Percentiles rank a stretch among this genome's conserved stretches.
Conservation (phyloP, 2,113 vertebrate species). For the Lontra canadensis region DNA sequence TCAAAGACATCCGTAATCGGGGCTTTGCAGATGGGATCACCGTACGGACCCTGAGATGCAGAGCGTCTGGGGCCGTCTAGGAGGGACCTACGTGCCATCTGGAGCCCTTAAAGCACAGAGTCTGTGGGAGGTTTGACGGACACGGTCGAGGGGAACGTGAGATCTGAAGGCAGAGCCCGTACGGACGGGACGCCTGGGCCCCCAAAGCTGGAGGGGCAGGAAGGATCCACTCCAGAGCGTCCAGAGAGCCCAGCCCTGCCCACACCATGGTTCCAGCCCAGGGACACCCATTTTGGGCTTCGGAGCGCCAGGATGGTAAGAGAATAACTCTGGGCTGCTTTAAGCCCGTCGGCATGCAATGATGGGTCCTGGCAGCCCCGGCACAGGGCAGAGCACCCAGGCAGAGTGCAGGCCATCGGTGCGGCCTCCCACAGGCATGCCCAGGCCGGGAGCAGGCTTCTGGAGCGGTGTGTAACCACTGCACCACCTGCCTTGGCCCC, state of each 20-base stretch:
- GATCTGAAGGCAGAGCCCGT: not conserved
- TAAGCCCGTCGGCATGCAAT: not conserved
- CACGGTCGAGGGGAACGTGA: not conserved
- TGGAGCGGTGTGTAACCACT: not conserved
- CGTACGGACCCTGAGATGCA: not conserved
- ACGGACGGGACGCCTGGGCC: accelerated
- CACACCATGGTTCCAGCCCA: not conserved
- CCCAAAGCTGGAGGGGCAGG: too few species aligned
- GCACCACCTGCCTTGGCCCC: not conserved
- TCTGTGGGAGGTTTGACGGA: accelerated
- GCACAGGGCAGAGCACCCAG: not conserved
- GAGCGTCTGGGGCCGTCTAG: accelerated
- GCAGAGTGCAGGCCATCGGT: accelerated
- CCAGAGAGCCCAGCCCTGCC: not conserved
- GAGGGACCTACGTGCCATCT: not conserved
- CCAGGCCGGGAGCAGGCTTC: not conserved
- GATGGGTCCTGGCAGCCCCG: not conserved
- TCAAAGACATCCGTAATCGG: accelerated
- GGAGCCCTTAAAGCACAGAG: not conserved
- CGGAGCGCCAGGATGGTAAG: not conserved
- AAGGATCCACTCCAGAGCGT: not conserved
- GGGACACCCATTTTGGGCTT: not conserved
- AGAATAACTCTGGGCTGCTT: not conserved
- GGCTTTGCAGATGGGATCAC: not conserved
- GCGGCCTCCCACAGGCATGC: not conserved